Evolutionary conservation across 2,888 invertebrate species (phyloP).

Genomic region (Coremacera marginata): DNA sequence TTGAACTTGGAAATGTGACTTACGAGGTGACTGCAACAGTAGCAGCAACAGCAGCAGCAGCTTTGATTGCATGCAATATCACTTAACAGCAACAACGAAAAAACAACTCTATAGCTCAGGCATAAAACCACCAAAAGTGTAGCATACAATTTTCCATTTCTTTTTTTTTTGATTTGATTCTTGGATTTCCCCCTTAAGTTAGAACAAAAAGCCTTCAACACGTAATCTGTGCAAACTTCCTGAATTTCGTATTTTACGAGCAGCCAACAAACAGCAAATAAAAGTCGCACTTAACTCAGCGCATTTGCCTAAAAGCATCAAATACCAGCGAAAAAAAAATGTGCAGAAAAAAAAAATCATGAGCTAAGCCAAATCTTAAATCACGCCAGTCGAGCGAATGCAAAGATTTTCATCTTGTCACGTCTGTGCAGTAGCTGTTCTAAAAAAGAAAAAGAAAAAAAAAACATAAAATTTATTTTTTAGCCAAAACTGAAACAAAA

Average conservation of each 20-base stretch:
- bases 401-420: conserved; percentile 54
- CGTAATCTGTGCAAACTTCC: not conserved
- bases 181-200: not conserved
- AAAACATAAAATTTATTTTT: not conserved
- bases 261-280: not conserved
- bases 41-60: not conserved
- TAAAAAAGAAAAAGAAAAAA: not conserved
- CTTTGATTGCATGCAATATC: conserved; percentile 23
- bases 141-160: not conserved
- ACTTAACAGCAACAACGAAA: conserved; percentile 23
- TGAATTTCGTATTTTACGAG: not conserved
- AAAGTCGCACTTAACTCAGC: conserved; percentile 14
- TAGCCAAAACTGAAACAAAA: not conserved
- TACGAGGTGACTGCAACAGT: conserved; percentile 16
- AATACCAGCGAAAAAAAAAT: not conserved
- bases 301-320: conserved; percentile 14
- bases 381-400: conserved; percentile 32
- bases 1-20: too few relatives aligned
- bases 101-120: conserved; percentile 6
- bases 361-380: conserved; percentile 13
- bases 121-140: conserved; percentile 5
- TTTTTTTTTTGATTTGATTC: not conserved
- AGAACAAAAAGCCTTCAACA: not conserved
- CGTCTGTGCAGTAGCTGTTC: conserved; percentile 44
- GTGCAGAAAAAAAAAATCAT: not conserved